Base-by-base conservation (phyloP, 2,888 invertebrate genomes). In the Trachelus troglodyta region DNA sequence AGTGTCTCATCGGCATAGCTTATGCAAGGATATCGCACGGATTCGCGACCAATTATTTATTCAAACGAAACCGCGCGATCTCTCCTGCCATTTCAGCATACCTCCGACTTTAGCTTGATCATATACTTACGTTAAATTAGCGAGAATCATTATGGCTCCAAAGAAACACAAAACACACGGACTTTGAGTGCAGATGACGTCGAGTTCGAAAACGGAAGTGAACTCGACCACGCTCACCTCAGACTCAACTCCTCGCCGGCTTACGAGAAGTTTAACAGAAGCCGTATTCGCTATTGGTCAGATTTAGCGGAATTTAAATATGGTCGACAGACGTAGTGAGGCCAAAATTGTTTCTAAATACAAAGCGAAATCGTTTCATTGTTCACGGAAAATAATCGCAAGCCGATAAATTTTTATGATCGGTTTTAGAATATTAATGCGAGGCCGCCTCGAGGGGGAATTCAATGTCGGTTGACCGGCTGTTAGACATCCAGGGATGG, bases 61-160 rank as follows among this genome's bases (percentile, higher is more conserved):
- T 83, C 87, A 78, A 85, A 83, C 87, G 87, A 87, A 80, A 79
- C 86, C 84, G 83, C 80, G 82, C 82, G 81, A 82, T 81, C 77
- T 77, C 77, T 76, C 75, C 74, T 73, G 69, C 23, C 71, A 11
- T 31, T 71, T 1, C 12, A 71, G 34, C 69, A 12, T 11, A 34
- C 6, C 74, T 69, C 1, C 40, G 73, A 23, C 71, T 31, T 69
- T 34, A 75, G 4, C 40, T 35, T 12, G 40, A 69, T 79, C 23
- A 31, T 76, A 79, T 89, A 90, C 90, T 90, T 84, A 90, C 90
- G 85, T 86, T 87, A 88, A 88, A 87, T 90, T 87, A 88, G 85
- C 87, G 86, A 87, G 87, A 89, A 89, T 87, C 90, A 90, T 90
- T 85, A 88, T 90, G 87, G 85, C 87, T 87, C 89, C 87, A 89